Percentiles rank a stretch among this genome's conserved stretches.
These are phyloP conservation scores for Osmoderma eremita DNA, from an alignment of 2,888 invertebrate genomes.

Conservation along the genomic window DNA sequence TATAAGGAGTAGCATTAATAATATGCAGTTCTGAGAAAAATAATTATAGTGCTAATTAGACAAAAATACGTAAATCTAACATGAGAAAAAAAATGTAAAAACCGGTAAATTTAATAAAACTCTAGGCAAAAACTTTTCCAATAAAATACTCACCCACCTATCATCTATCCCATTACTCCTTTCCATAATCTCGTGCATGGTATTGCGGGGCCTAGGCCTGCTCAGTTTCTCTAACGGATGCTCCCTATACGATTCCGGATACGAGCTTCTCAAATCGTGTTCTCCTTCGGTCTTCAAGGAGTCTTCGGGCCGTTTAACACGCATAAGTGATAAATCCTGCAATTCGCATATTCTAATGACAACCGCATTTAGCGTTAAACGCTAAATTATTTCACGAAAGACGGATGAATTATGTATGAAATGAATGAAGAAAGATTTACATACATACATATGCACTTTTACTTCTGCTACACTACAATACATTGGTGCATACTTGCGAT, in stretches of 20 bases:
- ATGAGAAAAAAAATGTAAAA: too few species aligned
- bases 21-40: too few species aligned
- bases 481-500: slow-evolving; percentile 22
- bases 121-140: neutral
- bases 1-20: too few species aligned
- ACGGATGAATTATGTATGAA: slow-evolving; percentile 31
- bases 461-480: slow-evolving; percentile 4
- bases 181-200: slow-evolving; percentile 42
- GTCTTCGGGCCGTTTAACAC: slow-evolving; percentile 50
- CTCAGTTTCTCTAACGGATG: slow-evolving; percentile 51
- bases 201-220: slow-evolving; percentile 39
- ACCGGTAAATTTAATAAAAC: too few species aligned
- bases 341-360: slow-evolving; percentile 28
- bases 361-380: neutral
- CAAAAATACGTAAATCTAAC: too few species aligned
- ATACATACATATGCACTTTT: neutral
- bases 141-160: slow-evolving; percentile 39
- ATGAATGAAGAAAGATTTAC: slow-evolving; percentile 24
- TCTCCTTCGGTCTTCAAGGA: slow-evolving; percentile 61
- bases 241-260: slow-evolving; percentile 53
- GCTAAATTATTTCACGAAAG: slow-evolving; percentile 18
- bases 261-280: slow-evolving; percentile 27
- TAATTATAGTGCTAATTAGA: too few species aligned
- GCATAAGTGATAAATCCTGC: slow-evolving; percentile 49
- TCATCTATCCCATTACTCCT: slow-evolving; percentile 36